These are phyloP conservation scores for Ecdyonurus torrentis DNA, from an alignment of 2,888 invertebrate species.

Conservation along the genomic window DNA sequence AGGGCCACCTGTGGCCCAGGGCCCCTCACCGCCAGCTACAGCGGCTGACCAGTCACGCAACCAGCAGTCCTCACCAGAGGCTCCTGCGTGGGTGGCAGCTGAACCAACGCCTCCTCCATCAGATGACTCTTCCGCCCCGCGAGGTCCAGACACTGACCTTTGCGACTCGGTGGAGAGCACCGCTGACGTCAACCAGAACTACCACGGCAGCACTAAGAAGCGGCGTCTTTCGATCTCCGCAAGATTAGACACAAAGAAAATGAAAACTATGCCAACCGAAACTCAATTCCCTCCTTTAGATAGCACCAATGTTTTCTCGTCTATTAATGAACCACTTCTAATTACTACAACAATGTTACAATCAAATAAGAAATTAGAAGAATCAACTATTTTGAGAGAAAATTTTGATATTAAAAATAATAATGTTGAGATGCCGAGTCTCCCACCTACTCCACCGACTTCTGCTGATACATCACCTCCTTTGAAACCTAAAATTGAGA, in stretches of 20 bases:
- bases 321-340: background rate
- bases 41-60: background rate
- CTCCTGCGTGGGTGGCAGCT: conserved; percentile 6
- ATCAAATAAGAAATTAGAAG: background rate
- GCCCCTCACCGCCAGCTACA: conserved; percentile 12
- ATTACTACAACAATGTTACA: background rate
- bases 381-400: background rate
- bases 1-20: conserved; percentile 36
- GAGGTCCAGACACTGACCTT: background rate
- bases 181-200: conserved; percentile 1
- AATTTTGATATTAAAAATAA: background rate
- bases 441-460: background rate
- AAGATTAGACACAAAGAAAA: background rate
- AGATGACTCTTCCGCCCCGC: background rate
- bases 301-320: background rate
- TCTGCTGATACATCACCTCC: background rate
- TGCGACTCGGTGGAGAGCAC: background rate
- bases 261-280: background rate
- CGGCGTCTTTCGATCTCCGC: background rate
- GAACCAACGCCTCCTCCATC: conserved; percentile 1
- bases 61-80: background rate
- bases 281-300: background rate
- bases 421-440: background rate
- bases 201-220: background rate
- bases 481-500: background rate